Evolutionary conservation across 2,888 invertebrate genomes (phyloP), one percentile per base, ranked within the genome.

Genomic region (Drosophila maculinotata): DNA sequence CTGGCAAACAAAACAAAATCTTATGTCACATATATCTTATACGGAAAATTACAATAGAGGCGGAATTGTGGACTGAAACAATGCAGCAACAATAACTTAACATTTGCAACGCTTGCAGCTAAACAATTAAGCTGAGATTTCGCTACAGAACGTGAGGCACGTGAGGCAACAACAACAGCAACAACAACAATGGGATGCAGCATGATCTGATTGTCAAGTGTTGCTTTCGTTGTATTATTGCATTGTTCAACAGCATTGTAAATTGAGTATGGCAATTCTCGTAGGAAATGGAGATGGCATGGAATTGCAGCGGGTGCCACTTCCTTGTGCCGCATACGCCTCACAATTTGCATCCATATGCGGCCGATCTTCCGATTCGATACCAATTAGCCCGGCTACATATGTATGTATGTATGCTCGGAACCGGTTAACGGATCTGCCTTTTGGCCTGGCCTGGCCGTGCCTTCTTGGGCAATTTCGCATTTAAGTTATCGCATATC

Each of bases 91-190:
- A 67, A 67, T 52, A 17, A 35, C 45, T 38, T 38, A 70, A 70
- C 53, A 76, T 64, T 79, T 82, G 62, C 65, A 69, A 49, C 39
- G 68, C 41, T 41, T 59, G 52, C 54, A 58, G 49, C 69, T 52
- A 39, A 47, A 72, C 81, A 83, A 76, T 80, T 66, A 67, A 42
- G 58, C 68, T 60, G 56, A 36, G 74, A 74, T 81, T 81, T 71
- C 77, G 49, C 47, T 58, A 67, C 62, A 81, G 81, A 81, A 81
- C 85, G 82, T 81, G 81, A 79, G 65, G 53, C 76, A 48, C n/a
- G n/a, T n/a, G n/a, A n/a, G n/a, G 35, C 36, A 41, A 41, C 15
- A 45, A 33, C 44, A 33, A 54, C 53, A 54, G 39, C 30, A 36
- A 36, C 26, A 28, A 59, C 33, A 48, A 51, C 57, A 49, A 75